Base-by-base conservation (phyloP, 35 echinoderm and acorn worm species). In the Acanthaster planci region DNA sequence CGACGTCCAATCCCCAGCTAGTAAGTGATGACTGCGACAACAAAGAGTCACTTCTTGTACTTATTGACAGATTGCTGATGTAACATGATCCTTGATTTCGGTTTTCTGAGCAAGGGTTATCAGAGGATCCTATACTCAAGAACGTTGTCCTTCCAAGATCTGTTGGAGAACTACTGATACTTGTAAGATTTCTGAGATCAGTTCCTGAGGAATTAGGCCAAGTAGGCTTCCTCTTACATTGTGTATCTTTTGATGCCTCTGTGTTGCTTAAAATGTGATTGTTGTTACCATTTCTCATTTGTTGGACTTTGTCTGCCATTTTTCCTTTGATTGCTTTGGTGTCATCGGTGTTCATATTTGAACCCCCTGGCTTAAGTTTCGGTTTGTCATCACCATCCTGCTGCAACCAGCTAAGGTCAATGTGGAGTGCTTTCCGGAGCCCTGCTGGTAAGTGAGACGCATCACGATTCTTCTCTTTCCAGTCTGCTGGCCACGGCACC, bases 281-380 rank as follows among this genome's bases (percentile, higher is more conserved):
- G 64, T 72, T 72, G 34, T 72, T 72, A 27, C 64, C 64, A 72
- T 72, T 72, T 14, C 64, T 72, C 64, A n/a, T n/a, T n/a, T n/a
- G n/a, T n/a, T n/a, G n/a, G n/a, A n/a, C n/a, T n/a, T n/a, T n/a
- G n/a, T 35, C 30, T 26, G 64, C 23, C 1, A 26, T 72, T 72
- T 35, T 26, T 3, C 30, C 30, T 27, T 72, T 4, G 7, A 34
- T 2, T 72, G 29, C 10, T 31, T 35, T 34, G 21, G 22, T 26
- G 26, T 10, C 26, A 72, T 72, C 1, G 14, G 29, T 7, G 26
- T 34, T 29, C 14, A 27, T 29, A 2, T 26, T 14, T 14, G 8
- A 26, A 31, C 30, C 10, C 23, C 7, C 5, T 15, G 18, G 2
- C 14, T 12, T 10, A 19, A 26, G 22, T 72, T 72, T 30, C 0